Evolutionary conservation across 2,888 invertebrate species (phyloP), one percentile per base, ranked within the genome.

Genomic region (Drosophila paracracens): DNA sequence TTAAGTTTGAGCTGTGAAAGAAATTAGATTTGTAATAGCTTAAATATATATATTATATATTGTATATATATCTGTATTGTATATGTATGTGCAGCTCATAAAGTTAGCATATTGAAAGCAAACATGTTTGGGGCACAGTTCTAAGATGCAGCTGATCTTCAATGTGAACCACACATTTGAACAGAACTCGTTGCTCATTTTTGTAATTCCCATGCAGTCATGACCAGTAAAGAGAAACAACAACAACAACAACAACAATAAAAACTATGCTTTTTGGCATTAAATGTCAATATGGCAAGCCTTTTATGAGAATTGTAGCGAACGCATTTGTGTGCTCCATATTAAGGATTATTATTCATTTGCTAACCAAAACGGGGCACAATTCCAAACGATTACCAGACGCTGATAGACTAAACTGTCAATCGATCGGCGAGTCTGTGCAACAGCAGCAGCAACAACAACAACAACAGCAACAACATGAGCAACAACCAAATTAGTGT

Each of bases 291-390:
- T 79, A 59, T 61, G 74, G 66, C 69, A 18, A 70, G 61, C 87
- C 86, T 76, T 89, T 87, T 87, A 87, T 82, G 84, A 82, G 83
- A 86, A 89, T 82, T 84, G 83, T 87, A 82, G 75, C 82, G 84
- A 76, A 77, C 81, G 79, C 79, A 82, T 87, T 84, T 84, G 75
- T 68, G 69, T 89, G 86, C 84, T 74, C 89, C 86, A 79, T 89
- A 86, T 86, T 89, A 80, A 87, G 86, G 74, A 87, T 84, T 83
- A 84, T 87, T 89, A 89, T 87, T 85, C 78, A 87, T 85, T 80
- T 78, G 67, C 50, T 71, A 52, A 46, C 89, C 85, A 85, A 87
- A 89, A 82, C 74, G 88, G 87, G 74, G 65, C 68, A 89, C 88
- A 87, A 87, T 87, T 81, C 74, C 76, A 58, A 58, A 56, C 79